These are phyloP conservation scores for Hartigia nigra DNA, from an alignment of 2,888 invertebrate genomes.

Conservation along the genomic window DNA sequence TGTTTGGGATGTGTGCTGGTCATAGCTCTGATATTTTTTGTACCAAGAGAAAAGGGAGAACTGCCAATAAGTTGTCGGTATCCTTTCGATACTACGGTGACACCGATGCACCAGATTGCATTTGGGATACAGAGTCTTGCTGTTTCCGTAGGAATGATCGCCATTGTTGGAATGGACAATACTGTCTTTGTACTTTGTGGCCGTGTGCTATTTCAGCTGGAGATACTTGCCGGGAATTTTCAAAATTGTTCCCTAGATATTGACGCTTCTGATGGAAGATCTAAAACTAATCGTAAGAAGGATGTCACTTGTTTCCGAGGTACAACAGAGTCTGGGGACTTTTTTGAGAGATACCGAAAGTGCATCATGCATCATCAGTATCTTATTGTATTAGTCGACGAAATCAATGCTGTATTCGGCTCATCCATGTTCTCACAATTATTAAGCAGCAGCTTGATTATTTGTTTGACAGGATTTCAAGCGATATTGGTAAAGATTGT, in stretches of 20 bases:
- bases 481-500: constrained; percentile 39
- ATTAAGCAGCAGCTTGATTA: constrained; percentile 50
- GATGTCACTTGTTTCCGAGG: background rate
- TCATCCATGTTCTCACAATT: constrained; percentile 50
- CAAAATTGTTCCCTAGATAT: background rate
- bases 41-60: constrained; percentile 39
- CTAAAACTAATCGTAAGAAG: background rate
- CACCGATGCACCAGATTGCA: constrained; percentile 41
- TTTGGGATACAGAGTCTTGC: constrained; percentile 39
- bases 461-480: constrained; percentile 58
- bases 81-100: constrained; percentile 45
- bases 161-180: constrained; percentile 46
- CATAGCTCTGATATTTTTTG: constrained; percentile 37
- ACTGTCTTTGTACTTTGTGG: constrained; percentile 35
- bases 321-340: background rate
- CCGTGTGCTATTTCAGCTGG: constrained; percentile 39
- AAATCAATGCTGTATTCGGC: constrained; percentile 43
- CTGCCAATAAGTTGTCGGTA: constrained; percentile 51
- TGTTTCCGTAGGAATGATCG: constrained; percentile 34
- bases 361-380: constrained; percentile 46
- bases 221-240: constrained; percentile 29
- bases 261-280: background rate
- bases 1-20: constrained; percentile 33
- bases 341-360: constrained; percentile 12
- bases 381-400: constrained; percentile 36